Evolutionary conservation across 2,888 invertebrate genomes (phyloP), one percentile per base, ranked within the genome.

Genomic region (Lasius fuliginosus): DNA sequence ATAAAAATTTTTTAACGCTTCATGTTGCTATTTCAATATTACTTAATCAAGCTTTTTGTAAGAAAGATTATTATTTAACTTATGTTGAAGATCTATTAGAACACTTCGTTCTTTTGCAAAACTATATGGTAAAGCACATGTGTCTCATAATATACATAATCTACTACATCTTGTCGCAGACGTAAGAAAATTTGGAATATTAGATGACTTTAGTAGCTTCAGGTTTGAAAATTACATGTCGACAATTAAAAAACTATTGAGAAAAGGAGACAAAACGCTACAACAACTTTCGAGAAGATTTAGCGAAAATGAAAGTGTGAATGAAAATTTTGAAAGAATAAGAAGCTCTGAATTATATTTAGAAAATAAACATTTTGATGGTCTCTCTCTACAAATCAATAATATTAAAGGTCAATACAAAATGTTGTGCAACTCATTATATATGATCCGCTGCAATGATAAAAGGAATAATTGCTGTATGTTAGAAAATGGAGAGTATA

Each of bases 121-220:
- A 42, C 18, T 68, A n/a, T 86, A 84, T 67, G 84, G 74, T 23
- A 56, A 71, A 53, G 4, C 9, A 42, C 23, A 40, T 75, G 56
- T 91, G 30, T 85, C 90, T 8, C 91, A 92, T 76, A 94, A 94
- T 90, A 86, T 93, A 6, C 93, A 94, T 85, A 85, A 86, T 36
- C 65, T 94, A 30, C 58, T 92, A 46, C 93, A 94, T 86, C 58
- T 93, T 33, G 81, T 90, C 46, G 76, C 86, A 49, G 93, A 94
- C 88, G 91, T 87, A 8, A 36, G 30, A 64, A 87, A 79, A 33
- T 92, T 84, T 86, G 93, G 93, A 11, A 36, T 68, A 23, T 86
- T 93, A 18, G 93, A 93, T 79, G 83, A 79, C 27, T 91, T 91
- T 75, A 92, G 92, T 64, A 87, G 90, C 9, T 94, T 93, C 85